A percentile compares a stretch with the other conserved stretches of the same genome.
These are phyloP conservation scores for Cheumatopsyche charites DNA, from an alignment of 1,140 invertebrate genomes.

Conservation along the genomic window DNA sequence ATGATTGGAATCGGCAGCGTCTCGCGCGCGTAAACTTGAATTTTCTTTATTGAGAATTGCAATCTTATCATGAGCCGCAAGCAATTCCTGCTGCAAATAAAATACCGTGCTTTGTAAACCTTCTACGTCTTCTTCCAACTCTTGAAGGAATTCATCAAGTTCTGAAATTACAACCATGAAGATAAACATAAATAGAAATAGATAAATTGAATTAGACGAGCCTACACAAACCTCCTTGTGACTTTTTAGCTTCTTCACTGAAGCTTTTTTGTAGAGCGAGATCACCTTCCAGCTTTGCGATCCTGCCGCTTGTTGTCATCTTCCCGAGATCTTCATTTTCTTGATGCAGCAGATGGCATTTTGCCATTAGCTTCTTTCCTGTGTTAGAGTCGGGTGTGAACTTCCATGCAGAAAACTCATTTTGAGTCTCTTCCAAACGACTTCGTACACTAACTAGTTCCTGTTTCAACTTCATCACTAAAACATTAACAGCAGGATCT, in stretches of 20 bases:
- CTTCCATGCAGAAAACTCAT: conserved; percentile 97
- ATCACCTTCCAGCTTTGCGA: conserved; percentile 95
- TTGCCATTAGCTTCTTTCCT: conserved; percentile 97
- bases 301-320: conserved; percentile 91
- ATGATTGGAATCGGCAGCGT: conserved; percentile 20
- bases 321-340: conserved; percentile 98
- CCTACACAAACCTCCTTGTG: conserved; percentile 82
- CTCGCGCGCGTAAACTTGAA: conserved; percentile 17
- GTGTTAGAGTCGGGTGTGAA: conserved; percentile 98
- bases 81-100: conserved; percentile 89
- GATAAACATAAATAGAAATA: neutral
- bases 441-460: conserved; percentile 89
- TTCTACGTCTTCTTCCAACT: conserved; percentile 96
- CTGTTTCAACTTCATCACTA: conserved; percentile 89
- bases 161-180: conserved; percentile 66
- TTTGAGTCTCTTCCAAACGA: conserved; percentile 95
- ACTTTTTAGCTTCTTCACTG: conserved; percentile 96
- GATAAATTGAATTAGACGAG: neutral
- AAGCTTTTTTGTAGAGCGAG: conserved; percentile 94
- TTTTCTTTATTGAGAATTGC: conserved; percentile 32
- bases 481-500: conserved; percentile 94
- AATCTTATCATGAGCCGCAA: conserved; percentile 73
- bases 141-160: conserved; percentile 93
- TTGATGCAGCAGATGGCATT: conserved; percentile 93
- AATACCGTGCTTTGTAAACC: conserved; percentile 98